phyloP scores from a whole-genome alignment of 2,888 invertebrate species.

The Odiellus spinosus region DNA sequence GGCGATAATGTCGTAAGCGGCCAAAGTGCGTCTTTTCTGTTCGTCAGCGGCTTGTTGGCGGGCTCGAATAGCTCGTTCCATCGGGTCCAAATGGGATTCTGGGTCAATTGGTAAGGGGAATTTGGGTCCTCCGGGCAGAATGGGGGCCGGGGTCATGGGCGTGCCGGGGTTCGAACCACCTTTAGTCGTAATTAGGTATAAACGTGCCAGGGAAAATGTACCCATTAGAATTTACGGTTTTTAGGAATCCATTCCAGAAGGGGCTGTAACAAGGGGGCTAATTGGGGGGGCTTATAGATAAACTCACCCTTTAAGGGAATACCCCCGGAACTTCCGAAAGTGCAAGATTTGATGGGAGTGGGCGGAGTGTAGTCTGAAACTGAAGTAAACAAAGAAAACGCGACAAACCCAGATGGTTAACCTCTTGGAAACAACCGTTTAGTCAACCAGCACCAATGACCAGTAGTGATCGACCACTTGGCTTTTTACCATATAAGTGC shows the following conservation, averaged over 20 bases:
- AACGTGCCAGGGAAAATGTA: neutral
- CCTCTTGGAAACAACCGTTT: neutral
- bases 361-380: constrained; percentile 13
- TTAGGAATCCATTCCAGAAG: too few relatives aligned
- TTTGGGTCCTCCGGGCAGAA: constrained; percentile 1
- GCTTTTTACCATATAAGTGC: too few relatives aligned
- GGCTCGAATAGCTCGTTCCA: constrained; percentile 21
- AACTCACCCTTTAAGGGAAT: constrained; percentile 11
- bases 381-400: constrained; percentile 1
- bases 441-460: too few relatives aligned
- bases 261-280: too few relatives aligned
- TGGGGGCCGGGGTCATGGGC: constrained; percentile 2
- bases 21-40: constrained; percentile 20
- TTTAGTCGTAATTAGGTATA: neutral
- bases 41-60: constrained; percentile 21
- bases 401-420: neutral
- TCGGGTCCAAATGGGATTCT: constrained; percentile 18
- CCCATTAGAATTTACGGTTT: neutral
- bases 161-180: constrained; percentile 7
- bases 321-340: constrained; percentile 22
- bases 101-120: neutral
- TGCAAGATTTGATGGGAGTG: constrained; percentile 14
- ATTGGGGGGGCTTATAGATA: neutral
- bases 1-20: constrained; percentile 21
- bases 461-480: too few relatives aligned